Conservation (phyloP, 2,113 vertebrate genomes). For the Daubentonia madagascariensis region DNA sequence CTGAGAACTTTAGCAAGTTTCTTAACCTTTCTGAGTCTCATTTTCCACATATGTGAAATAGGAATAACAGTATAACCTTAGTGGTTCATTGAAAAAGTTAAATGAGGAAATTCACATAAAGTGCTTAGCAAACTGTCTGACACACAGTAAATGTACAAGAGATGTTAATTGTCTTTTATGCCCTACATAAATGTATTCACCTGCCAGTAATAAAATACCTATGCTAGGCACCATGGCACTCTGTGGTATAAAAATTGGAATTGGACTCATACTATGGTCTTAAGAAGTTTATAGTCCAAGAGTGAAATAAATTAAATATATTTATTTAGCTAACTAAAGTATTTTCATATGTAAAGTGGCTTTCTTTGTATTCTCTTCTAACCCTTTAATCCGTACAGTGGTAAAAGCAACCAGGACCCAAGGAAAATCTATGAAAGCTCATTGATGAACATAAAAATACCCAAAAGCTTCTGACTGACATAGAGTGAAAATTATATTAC, state of each 20-base stretch:
- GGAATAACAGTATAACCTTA: not conserved
- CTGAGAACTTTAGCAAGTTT: not conserved
- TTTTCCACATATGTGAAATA: not conserved
- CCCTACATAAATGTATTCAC: not conserved
- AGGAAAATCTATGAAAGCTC: not conserved
- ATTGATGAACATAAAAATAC: not conserved
- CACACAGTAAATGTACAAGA: not conserved
- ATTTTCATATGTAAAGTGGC: not conserved
- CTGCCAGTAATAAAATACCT: not conserved
- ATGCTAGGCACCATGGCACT: not conserved
- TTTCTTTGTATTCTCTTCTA: not conserved
- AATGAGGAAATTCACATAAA: not conserved
- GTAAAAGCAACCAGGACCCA: not conserved
- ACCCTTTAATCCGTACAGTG: not conserved
- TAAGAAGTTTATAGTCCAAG: not conserved
- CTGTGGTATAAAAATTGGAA: not conserved
- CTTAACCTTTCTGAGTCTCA: not conserved
- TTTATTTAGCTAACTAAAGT: conserved; percentile 1
- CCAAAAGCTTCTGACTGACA: not conserved
- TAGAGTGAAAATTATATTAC: not conserved
- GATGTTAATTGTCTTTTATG: not conserved
- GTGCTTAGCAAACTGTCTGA: not conserved
- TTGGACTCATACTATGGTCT: not conserved
- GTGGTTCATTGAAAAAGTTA: not conserved
- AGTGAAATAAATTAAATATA: not conserved